These are phyloP conservation scores for Coluber constrictor DNA, from an alignment of 2,797 vertebrate genomes.

Conservation along the genomic window DNA sequence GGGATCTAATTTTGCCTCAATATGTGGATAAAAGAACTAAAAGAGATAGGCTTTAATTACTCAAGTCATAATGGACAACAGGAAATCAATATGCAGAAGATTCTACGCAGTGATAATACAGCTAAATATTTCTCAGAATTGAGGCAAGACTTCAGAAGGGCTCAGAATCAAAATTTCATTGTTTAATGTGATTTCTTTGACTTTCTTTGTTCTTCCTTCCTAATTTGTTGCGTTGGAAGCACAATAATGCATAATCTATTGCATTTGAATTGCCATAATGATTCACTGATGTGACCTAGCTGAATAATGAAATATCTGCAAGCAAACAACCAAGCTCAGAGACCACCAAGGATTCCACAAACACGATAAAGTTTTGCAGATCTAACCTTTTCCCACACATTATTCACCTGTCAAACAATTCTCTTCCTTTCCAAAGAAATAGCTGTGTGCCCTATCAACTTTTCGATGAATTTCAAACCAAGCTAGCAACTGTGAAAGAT, in stretches of 20 bases:
- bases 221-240: neutral
- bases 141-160: neutral
- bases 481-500: neutral
- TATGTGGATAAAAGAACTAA: neutral
- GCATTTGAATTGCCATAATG: neutral
- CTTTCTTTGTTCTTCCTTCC: neutral
- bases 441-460: neutral
- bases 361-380: neutral
- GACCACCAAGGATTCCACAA: neutral
- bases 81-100: neutral
- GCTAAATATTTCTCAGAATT: conserved; percentile 12
- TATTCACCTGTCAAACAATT: neutral
- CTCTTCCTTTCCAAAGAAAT: neutral
- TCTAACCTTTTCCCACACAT: neutral
- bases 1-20: neutral
- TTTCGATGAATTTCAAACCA: neutral
- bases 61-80: neutral
- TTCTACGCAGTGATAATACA: neutral
- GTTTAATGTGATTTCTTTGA: conserved; percentile 11
- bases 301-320: neutral
- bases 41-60: neutral
- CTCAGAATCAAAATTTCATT: conserved; percentile 13
- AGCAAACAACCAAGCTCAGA: neutral
- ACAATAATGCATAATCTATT: neutral
- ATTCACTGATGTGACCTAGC: neutral